Conservation (phyloP, 2,113 vertebrate species). For the Cisticola juncidis region DNA sequence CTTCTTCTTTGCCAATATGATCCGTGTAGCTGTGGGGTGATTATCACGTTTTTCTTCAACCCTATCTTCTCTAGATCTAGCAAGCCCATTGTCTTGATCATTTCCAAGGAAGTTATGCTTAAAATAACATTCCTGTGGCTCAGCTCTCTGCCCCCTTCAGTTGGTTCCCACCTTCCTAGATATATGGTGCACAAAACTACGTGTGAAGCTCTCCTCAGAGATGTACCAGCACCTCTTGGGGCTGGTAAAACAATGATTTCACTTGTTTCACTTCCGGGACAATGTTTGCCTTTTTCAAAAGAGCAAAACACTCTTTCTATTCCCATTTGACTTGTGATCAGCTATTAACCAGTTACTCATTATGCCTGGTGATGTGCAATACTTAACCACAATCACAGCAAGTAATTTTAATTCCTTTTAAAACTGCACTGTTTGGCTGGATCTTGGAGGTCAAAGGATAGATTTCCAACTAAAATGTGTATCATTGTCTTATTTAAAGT, state of each 20-base stretch:
- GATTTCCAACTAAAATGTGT: not conserved
- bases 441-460: not conserved
- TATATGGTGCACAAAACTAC: not conserved
- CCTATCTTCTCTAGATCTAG: not conserved
- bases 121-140: not conserved
- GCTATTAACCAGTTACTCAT: constrained; percentile 22
- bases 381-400: not conserved
- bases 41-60: not conserved
- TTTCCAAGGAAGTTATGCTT: not conserved
- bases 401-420: not conserved
- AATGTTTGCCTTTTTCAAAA: not conserved
- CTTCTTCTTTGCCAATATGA: not conserved
- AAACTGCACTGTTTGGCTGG: not conserved
- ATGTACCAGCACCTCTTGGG: not conserved
- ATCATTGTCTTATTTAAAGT: not conserved
- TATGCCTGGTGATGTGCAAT: not conserved
- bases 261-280: not conserved
- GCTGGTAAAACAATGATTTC: not conserved
- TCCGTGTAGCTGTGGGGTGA: not conserved
- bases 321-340: not conserved
- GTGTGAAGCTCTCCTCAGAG: not conserved
- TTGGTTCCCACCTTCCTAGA: not conserved
- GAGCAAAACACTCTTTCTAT: not conserved
- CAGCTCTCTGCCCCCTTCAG: not conserved
- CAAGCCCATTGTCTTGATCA: not conserved